Base-by-base conservation (phyloP, 1,140 invertebrate genomes). In the Halotydeus destructor region DNA sequence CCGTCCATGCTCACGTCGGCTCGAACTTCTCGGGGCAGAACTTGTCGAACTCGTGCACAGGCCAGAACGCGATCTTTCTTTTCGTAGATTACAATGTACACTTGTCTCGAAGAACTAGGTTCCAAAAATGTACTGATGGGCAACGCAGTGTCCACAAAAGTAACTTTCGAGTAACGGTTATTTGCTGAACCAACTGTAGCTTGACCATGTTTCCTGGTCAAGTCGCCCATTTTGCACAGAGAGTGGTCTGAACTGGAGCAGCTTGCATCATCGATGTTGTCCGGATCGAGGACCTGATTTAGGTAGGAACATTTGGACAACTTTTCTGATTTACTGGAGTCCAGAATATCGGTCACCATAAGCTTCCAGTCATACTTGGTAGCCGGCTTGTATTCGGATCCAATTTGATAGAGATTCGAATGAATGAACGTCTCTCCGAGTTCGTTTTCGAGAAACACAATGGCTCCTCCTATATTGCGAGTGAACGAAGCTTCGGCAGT, bases 1-100 rank as follows among this genome's bases (percentile, higher is more conserved):
- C 83, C 83, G 32, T 74, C 71, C 31, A 71, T 69, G 59, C 78
- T 76, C 30, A 93, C 72, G 4, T 75, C 58, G 3, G 73, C 71
- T 53, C 76, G 76, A 47, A 44, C 54, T 41, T 53, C 49, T 41
- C 56, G 57, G 6, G 52, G 49, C 14, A 40, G 49, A 22, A 65
- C 52, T 16, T 55, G 44, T 6, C 57, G 66, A 43, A 93, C 74
- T 58, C 78, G 78, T 11, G 82, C 77, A 59, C 86, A 93, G 0
- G 72, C 73, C 47, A 85, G 59, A 54, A 81, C 78, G 32, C 73
- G 74, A 55, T 82, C 77, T 31, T 69, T 70, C 40, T 71, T 69
- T 52, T 89, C 82, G 53, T 76, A 84, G 11, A 91, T 63, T 6
- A 84, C 81, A 16, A 89, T 60, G 58, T 83, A 88, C 8, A 88